Base-by-base conservation (phyloP, 1,140 invertebrate genomes). In the Drosophila grimshawi region DNA sequence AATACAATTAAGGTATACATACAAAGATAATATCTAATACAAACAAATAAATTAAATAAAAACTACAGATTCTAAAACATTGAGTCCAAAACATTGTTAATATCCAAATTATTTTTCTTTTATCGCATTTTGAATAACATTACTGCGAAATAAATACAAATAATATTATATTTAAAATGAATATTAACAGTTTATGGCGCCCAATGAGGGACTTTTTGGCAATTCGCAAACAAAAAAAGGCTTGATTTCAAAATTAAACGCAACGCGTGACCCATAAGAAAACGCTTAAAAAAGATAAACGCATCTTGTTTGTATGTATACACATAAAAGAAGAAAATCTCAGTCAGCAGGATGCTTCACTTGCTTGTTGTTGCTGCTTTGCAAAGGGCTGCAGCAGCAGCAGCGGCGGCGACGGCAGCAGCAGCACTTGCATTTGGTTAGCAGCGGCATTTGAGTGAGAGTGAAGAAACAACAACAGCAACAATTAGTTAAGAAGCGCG, bases 401-500 rank as follows among this genome's bases (percentile, higher is more conserved):
- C 39, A 43, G 6, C 2, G 7, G 35, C 35, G 6, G 35, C 5
- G 7, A 7, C 35, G 7, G 35, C 5, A 8, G 39, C 4, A 8
- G 39, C 39, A 88, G 78, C 83, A 86, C 83, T 88, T 86, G 82
- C 83, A 79, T 82, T 86, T 86, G 81, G 70, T 63, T 66, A 77
- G 69, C 68, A 82, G 82, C 89, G 76, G 75, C 82, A 81, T 91
- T 88, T 91, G 86, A 92, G 90, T 92, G 91, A 92, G 91, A 92
- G 91, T 92, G 91, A 92, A 92, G 80, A 77, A 85, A 83, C 76
- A 78, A 68, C 52, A 68, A 48, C 46, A 77, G 60, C 61, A 68
- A 62, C 41, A 62, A 74, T 56, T 71, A 65, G 43, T 71, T 57
- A 48, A 63, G 53, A 49, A 57, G 61, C 68, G 68, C 35, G 41